Percentiles rank a stretch among this genome's conserved stretches.
phyloP scores from a whole-genome alignment of 2,888 invertebrate species.

The Cremastinae sp. region DNA sequence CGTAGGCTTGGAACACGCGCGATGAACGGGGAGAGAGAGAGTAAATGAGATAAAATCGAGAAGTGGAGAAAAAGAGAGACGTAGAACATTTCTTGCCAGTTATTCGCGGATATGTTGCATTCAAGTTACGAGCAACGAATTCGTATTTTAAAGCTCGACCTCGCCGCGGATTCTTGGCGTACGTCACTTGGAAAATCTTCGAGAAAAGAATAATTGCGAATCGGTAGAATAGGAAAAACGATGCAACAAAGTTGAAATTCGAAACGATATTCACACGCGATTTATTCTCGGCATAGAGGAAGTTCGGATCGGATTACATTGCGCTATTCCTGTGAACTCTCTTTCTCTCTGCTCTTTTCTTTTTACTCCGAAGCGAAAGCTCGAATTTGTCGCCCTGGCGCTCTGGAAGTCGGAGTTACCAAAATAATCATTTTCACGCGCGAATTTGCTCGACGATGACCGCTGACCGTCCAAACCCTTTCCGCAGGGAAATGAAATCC shows the following conservation, averaged over 20 bases:
- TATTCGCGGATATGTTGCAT: constrained; percentile 27
- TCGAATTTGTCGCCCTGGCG: constrained; percentile 11
- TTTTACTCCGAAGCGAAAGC: constrained; percentile 62
- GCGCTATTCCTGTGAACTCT: constrained; percentile 70
- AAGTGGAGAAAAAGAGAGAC: too few relatives aligned
- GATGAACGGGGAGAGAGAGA: constrained; percentile 8
- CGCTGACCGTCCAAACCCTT: constrained; percentile 28
- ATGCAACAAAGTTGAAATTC: constrained; percentile 12
- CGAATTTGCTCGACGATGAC: constrained; percentile 60
- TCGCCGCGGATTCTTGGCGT: constrained; percentile 6
- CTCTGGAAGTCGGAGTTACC: constrained; percentile 68
- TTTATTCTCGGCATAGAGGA: constrained; percentile 69
- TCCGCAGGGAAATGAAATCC: neutral
- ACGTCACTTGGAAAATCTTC: neutral
- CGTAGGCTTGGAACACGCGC: constrained; percentile 37
- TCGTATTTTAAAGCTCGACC: constrained; percentile 17
- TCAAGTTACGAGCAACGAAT: constrained; percentile 13
- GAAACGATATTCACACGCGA: constrained; percentile 65
- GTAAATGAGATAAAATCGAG: too few relatives aligned
- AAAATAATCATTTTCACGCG: constrained; percentile 68
- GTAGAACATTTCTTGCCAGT: constrained; percentile 10
- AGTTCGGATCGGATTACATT: constrained; percentile 71
- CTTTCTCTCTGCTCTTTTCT: constrained; percentile 48
- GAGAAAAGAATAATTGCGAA: constrained; percentile 12
- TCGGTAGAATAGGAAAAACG: constrained; percentile 31